Percentiles rank a stretch among this genome's conserved stretches.
These are phyloP conservation scores for Epinephelus moara DNA, from an alignment of 2,113 vertebrate species.

Conservation along the genomic window DNA sequence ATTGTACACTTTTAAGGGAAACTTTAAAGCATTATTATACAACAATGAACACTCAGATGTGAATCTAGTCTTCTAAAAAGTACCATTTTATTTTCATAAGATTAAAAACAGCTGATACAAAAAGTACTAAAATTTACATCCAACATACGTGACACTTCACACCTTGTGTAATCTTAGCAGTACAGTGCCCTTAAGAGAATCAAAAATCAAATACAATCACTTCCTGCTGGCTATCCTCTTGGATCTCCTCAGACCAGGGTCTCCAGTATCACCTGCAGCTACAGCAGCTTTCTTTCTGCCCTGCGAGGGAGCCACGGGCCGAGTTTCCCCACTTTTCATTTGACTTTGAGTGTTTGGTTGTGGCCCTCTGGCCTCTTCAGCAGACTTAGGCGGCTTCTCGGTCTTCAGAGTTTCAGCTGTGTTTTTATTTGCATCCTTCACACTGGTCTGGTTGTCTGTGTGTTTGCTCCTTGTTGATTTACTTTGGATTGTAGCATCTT, in stretches of 20 bases:
- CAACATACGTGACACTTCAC: too few relatives aligned
- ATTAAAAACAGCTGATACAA: too few relatives aligned
- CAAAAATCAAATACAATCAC: neutral
- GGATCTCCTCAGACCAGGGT: constrained; percentile 54
- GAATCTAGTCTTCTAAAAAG: neutral
- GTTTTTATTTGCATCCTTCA: neutral
- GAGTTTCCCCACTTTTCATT: neutral
- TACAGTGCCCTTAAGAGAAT: too few relatives aligned
- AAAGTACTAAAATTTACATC: too few relatives aligned
- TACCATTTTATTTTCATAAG: neutral
- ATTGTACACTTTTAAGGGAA: too few relatives aligned
- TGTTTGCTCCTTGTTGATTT: neutral
- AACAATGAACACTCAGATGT: neutral
- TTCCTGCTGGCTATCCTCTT: constrained; percentile 72
- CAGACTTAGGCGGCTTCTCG: neutral
- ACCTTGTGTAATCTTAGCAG: too few relatives aligned
- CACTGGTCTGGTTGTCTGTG: neutral
- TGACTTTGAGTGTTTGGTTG: neutral
- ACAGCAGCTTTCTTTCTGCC: neutral
- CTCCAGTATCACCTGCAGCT: neutral
- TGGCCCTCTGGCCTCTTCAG: neutral
- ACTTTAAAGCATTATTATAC: too few relatives aligned
- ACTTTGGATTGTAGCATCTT: neutral
- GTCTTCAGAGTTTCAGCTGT: neutral
- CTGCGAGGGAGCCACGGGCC: neutral